Evolutionary conservation across 2,113 vertebrate species (phyloP), one percentile per base, ranked within the genome.

Genomic region (Pteronura brasiliensis): DNA sequence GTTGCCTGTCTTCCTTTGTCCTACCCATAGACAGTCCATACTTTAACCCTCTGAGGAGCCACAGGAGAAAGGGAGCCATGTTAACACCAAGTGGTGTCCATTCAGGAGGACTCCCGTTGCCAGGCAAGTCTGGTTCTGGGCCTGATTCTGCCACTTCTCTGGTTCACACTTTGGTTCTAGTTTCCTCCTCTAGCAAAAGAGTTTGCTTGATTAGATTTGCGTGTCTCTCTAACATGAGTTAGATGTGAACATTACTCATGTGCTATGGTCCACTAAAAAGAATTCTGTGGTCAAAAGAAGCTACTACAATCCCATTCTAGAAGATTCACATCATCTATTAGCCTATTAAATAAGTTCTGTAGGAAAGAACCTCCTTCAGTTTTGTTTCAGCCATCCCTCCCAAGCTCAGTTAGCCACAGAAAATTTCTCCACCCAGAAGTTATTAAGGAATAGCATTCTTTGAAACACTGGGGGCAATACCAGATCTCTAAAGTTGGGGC

Each of bases 81-180:
- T 21, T 15, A 1, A 39, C 8, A 14, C 7, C 0, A 0, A 15
- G 18, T 4, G 17, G 20, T 20, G 25, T 36, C 36, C 52, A 25
- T 5, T 18, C 65, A 27, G 36, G 72, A 20, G 36, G 44, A 39
- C 17, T 36, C 18, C 5, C 49, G 85, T 13, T 2, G 0, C 25
- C 34, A 11, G 47, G 27, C 0, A 0, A 34, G 31, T 31, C 7
- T 55, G 86, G 88, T 17, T 36, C 47, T 25, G 31, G 25, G 20
- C 42, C 69, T 29, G 31, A n/a, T 17, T 39, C 87, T 67, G 42
- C 23, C 59, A 0, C 17, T 36, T 44, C 7, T 67, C 52, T 52
- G 25, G 3, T 29, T 39, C 47, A 21, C 39, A 1, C 65, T n/a
- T 52, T 18, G 47, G 9, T 18, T 69, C 6, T 20, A 36, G 49